Evolutionary conservation across 2,888 invertebrate genomes (phyloP).

Genomic region (Tenodera sinensis): DNA sequence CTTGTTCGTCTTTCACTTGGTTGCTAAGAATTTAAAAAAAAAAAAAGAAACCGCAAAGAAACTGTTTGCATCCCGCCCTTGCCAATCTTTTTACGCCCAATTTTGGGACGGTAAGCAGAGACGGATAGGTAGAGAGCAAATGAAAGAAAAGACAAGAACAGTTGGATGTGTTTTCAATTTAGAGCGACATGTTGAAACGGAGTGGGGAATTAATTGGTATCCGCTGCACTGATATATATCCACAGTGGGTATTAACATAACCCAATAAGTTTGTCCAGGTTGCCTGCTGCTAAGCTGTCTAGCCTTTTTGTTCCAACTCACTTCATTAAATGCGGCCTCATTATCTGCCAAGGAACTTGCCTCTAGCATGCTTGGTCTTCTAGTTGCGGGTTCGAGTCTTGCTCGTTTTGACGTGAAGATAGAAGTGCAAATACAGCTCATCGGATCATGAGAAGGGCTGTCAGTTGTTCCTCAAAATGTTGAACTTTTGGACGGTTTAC

Average conservation of each 20-base stretch:
- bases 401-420: too few species aligned
- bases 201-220: background rate
- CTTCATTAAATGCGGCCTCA: background rate
- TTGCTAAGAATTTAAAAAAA: too few species aligned
- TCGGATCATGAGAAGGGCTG: too few species aligned
- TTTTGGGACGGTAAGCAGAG: too few species aligned
- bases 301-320: background rate
- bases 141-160: background rate
- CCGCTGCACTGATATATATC: background rate
- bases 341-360: background rate
- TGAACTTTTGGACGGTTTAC: too few species aligned
- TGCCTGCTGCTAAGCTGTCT: background rate
- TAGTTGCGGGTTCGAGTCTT: background rate
- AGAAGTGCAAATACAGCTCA: too few species aligned
- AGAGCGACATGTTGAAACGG: background rate
- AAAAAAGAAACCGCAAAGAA: too few species aligned
- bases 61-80: too few species aligned
- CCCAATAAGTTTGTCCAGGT: background rate
- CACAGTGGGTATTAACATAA: constrained; percentile 1
- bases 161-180: background rate
- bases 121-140: background rate
- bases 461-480: too few species aligned
- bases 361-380: background rate
- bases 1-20: too few species aligned
- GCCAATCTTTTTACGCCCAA: too few species aligned